These are phyloP conservation scores for Tiliacea citrago DNA, from an alignment of 2,888 invertebrate genomes.

Conservation along the genomic window DNA sequence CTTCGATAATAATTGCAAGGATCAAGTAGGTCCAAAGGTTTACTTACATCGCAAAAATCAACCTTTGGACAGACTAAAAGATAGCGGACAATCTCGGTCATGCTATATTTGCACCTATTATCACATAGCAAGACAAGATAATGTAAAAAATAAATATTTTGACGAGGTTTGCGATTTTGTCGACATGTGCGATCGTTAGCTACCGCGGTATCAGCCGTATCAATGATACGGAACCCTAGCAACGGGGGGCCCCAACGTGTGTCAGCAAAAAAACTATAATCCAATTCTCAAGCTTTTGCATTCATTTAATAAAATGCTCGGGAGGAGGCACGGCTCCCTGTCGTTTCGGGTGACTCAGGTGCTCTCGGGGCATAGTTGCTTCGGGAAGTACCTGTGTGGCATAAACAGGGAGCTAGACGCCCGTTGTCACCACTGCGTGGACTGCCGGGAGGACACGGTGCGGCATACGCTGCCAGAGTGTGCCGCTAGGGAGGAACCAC, in stretches of 20 bases:
- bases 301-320: neutral
- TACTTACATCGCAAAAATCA: conserved; percentile 21
- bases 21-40: conserved; percentile 22
- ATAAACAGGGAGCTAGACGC: too few relatives aligned
- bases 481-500: too few relatives aligned
- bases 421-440: too few relatives aligned
- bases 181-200: neutral
- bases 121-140: neutral
- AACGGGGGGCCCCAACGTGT: neutral
- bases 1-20: conserved; percentile 9
- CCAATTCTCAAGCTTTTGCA: neutral
- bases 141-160: conserved; percentile 15
- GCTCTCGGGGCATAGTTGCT: too few relatives aligned
- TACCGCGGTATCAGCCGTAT: too few relatives aligned
- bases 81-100: conserved; percentile 18
- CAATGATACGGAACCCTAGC: neutral
- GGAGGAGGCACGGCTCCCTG: too few relatives aligned
- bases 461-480: too few relatives aligned
- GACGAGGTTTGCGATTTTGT: neutral
- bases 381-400: too few relatives aligned
- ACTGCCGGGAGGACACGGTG: too few relatives aligned
- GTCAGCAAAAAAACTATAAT: neutral
- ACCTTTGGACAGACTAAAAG: conserved; percentile 25
- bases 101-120: neutral
- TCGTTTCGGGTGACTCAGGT: too few relatives aligned